Percentiles rank a stretch among this genome's conserved stretches.
Conservation (phyloP, 2,113 vertebrate species). For the Peromyscus californicus region DNA sequence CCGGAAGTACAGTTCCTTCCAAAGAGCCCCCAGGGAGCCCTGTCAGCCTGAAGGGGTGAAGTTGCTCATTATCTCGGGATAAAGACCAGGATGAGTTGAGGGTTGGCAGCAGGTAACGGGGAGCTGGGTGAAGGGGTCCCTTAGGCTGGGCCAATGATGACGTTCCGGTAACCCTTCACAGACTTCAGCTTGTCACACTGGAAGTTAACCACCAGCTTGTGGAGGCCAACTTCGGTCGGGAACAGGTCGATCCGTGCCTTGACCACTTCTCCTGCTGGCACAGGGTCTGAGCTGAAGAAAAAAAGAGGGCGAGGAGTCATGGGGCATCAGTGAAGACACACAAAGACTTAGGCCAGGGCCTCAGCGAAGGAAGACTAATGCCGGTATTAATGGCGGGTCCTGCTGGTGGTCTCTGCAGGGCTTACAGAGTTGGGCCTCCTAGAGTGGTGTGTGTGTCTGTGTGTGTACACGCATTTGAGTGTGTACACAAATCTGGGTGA, state of each 20-base stretch:
- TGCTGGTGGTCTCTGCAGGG: fast-evolving
- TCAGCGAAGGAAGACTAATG: fast-evolving
- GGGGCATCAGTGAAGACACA: neutral
- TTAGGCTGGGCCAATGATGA: slow-evolving; percentile 88
- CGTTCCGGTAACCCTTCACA: slow-evolving; percentile 94
- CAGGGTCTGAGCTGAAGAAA: neutral
- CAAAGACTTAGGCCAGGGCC: neutral
- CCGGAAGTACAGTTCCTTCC: neutral
- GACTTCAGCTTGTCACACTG: slow-evolving; percentile 92
- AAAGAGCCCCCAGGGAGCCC: neutral
- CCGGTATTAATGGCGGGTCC: fast-evolving
- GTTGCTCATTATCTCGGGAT: neutral
- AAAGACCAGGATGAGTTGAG: neutral
- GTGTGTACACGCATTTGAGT: neutral
- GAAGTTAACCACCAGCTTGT: slow-evolving; percentile 95
- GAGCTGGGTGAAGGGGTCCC: neutral
- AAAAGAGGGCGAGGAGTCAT: neutral
- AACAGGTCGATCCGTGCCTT: slow-evolving; percentile 92
- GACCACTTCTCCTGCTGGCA: slow-evolving; percentile 89
- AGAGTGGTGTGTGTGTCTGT: fast-evolving
- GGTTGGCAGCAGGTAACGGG: neutral
- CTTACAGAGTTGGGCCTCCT: neutral
- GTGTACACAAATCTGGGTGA: no score
- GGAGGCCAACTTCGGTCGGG: slow-evolving; percentile 88
- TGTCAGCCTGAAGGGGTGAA: neutral